Evolutionary conservation across 2,888 invertebrate genomes (phyloP).

Genomic region (Habroteleia sp.): DNA sequence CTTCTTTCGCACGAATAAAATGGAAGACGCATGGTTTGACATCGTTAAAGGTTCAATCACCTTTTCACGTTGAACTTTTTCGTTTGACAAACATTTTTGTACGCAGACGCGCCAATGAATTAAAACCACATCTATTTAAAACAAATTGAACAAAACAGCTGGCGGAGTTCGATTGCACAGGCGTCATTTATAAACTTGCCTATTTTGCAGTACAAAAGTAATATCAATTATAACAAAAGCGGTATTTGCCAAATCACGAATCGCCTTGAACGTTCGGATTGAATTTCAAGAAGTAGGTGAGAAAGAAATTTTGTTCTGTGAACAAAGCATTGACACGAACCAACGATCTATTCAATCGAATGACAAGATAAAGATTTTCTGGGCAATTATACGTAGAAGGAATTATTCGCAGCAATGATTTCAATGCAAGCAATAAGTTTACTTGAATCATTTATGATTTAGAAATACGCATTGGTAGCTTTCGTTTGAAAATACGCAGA

Average conservation of each 20-base stretch:
- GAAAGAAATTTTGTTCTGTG: constrained; percentile 44
- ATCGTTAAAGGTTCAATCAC: constrained; percentile 12
- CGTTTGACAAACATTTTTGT: no score
- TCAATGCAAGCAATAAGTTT: constrained; percentile 9
- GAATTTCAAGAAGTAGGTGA: no score
- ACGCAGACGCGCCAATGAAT: no score
- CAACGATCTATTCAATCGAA: no score
- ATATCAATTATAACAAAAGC: neutral
- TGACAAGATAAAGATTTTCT: no score
- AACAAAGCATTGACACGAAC: constrained; percentile 20
- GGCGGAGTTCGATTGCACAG: neutral
- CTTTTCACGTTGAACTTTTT: constrained; percentile 2
- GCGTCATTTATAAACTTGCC: constrained; percentile 11
- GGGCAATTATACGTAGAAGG: no score
- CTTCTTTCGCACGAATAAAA: constrained; percentile 4
- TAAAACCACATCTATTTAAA: no score
- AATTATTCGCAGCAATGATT: constrained; percentile 23
- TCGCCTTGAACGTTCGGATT: no score
- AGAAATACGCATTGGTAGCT: no score
- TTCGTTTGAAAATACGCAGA: no score
- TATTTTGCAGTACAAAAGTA: constrained; percentile 36
- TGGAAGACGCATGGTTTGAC: neutral
- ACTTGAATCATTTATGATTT: neutral
- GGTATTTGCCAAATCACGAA: no score
- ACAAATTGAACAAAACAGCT: no score